A percentile compares a stretch with the other conserved stretches of the same genome.
Conservation (phyloP, 2,797 vertebrate species). For the Meriones psammophilus region DNA sequence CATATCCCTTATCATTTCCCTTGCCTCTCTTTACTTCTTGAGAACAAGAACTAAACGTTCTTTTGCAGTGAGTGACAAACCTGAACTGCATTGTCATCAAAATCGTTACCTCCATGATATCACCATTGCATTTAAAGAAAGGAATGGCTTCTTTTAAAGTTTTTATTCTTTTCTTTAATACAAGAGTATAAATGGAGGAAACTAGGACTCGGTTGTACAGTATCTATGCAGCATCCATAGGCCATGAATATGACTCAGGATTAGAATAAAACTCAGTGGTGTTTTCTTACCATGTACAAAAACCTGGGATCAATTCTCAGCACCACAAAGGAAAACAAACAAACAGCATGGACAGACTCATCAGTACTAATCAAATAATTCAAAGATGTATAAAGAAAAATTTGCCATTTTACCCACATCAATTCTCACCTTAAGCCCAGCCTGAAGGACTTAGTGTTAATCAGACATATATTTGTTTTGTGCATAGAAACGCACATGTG, state of each 20-base stretch:
- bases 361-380: slow-evolving; percentile 36
- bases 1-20: background rate
- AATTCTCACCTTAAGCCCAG: background rate
- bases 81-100: background rate
- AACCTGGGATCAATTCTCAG: background rate
- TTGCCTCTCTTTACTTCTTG: slow-evolving; percentile 1
- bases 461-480: background rate
- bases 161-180: slow-evolving; percentile 15
- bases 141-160: background rate
- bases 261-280: background rate
- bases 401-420: background rate
- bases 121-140: background rate
- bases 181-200: background rate
- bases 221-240: background rate
- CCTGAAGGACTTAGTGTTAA: background rate
- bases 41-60: background rate
- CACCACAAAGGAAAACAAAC: background rate
- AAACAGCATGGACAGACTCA: background rate
- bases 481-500: background rate
- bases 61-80: background rate
- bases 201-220: background rate
- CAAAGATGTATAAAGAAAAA: background rate
- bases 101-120: background rate
- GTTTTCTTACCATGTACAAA: background rate
- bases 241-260: background rate